A percentile compares a stretch with the other conserved stretches of the same genome.
Evolutionary conservation across 2,113 vertebrate genomes (phyloP).

Genomic region (Carassius auratus): DNA sequence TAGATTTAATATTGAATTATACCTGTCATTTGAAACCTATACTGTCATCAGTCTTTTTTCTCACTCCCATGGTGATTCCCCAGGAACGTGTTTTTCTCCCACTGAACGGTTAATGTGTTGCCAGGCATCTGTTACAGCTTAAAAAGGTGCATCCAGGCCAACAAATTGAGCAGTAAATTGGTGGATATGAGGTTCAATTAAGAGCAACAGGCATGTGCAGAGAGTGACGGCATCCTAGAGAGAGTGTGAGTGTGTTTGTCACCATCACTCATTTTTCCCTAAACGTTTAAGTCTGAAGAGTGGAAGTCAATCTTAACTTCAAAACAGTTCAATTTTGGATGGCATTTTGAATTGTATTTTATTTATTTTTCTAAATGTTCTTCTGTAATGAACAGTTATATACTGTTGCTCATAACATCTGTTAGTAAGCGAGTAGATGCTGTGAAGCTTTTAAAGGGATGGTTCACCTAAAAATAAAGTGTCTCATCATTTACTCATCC

Average conservation of each 20-base stretch:
- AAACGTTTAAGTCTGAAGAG: not conserved
- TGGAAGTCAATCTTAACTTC: not conserved
- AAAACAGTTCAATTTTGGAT: not conserved
- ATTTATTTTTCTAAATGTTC: not conserved
- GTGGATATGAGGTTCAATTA: constrained; percentile 74
- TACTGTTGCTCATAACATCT: not conserved
- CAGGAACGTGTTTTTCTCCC: constrained; percentile 19
- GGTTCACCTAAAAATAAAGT: not conserved
- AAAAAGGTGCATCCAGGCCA: constrained; percentile 68
- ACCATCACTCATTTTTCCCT: not conserved
- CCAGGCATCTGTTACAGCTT: constrained; percentile 48
- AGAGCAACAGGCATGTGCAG: constrained; percentile 67
- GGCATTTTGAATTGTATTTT: not conserved
- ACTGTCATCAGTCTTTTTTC: constrained; percentile 51
- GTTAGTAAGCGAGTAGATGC: not conserved
- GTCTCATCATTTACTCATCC: not conserved
- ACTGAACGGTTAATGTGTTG: constrained; percentile 44
- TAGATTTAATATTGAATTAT: constrained; percentile 76
- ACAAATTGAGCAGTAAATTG: constrained; percentile 73
- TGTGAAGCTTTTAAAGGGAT: not conserved
- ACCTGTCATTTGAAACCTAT: constrained; percentile 60
- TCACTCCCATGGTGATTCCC: constrained; percentile 51
- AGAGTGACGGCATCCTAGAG: constrained; percentile 67
- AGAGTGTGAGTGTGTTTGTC: constrained; percentile 25
- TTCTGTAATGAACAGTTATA: not conserved